Conservation (phyloP, 2,888 invertebrate species). For the Drosophila barbarae region DNA sequence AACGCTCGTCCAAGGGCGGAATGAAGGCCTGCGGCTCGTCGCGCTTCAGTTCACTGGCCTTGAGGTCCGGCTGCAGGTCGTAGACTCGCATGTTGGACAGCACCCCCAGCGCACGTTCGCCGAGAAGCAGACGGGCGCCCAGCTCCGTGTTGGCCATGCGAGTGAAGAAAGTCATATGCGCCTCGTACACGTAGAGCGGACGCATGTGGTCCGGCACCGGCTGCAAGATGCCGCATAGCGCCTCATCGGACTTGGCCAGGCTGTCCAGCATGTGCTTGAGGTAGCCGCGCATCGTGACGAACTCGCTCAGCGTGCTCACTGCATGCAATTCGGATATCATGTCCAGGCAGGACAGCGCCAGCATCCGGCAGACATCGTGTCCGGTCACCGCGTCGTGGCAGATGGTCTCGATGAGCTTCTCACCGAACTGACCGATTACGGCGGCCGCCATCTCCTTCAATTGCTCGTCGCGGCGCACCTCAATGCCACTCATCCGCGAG, state of each 20-base stretch:
- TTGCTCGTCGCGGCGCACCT: conserved; percentile 46
- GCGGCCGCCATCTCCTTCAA: conserved; percentile 80
- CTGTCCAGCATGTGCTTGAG: conserved; percentile 91
- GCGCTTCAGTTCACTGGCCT: conserved; percentile 63
- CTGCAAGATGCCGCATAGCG: conserved; percentile 84
- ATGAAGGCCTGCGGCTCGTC: conserved; percentile 80
- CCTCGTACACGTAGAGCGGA: conserved; percentile 91
- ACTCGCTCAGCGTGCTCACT: conserved; percentile 84
- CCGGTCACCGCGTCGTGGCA: conserved; percentile 93
- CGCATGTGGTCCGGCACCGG: conserved; percentile 85
- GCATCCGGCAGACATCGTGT: conserved; percentile 93
- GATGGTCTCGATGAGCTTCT: conserved; percentile 88
- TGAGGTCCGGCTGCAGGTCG: conserved; percentile 86
- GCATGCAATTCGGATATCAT: conserved; percentile 88
- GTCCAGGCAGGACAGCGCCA: conserved; percentile 90
- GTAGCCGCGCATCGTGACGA: conserved; percentile 84
- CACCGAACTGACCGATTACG: conserved; percentile 87
- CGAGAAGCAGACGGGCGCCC: conserved; percentile 85
- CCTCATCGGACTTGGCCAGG: conserved; percentile 86
- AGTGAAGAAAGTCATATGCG: conserved; percentile 89
- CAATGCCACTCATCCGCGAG: conserved; percentile 80
- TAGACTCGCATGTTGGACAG: conserved; percentile 86
- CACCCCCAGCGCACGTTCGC: conserved; percentile 82
- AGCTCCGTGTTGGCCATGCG: conserved; percentile 84
- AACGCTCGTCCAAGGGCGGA: conserved; percentile 85